phyloP scores from a whole-genome alignment of 1,140 invertebrate species.

The Diorhabda elongata region DNA sequence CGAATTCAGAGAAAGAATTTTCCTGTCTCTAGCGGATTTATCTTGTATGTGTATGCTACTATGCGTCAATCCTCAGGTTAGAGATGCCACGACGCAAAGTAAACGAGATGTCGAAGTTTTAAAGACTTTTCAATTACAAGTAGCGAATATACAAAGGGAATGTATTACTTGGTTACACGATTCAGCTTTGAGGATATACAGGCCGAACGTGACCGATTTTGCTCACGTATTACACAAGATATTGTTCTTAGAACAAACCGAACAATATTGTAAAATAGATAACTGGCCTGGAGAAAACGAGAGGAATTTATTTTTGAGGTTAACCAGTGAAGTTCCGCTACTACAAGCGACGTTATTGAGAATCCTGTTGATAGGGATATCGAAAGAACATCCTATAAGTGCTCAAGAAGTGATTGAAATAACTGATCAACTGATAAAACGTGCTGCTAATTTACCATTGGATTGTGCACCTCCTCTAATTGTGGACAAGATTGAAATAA shows the following conservation, averaged over 20 bases:
- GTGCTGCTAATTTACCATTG: constrained; percentile 72
- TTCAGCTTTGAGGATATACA: constrained; percentile 69
- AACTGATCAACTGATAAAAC: constrained; percentile 75
- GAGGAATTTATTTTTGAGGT: constrained; percentile 68
- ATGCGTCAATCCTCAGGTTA: constrained; percentile 69
- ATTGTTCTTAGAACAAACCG: constrained; percentile 77
- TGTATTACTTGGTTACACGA: constrained; percentile 82
- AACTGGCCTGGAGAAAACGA: constrained; percentile 92
- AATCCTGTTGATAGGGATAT: constrained; percentile 77
- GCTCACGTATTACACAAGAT: constrained; percentile 81
- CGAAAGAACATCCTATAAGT: constrained; percentile 78
- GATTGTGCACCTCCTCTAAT: constrained; percentile 63
- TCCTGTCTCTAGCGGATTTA: constrained; percentile 78
- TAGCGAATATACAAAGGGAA: constrained; percentile 76
- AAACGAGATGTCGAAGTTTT: constrained; percentile 53
- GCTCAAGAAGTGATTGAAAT: constrained; percentile 82
- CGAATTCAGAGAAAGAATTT: constrained; percentile 77
- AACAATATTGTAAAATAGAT: constrained; percentile 87
- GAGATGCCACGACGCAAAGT: constrained; percentile 60
- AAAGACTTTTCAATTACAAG: constrained; percentile 46
- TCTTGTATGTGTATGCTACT: constrained; percentile 82
- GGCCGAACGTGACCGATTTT: constrained; percentile 68
- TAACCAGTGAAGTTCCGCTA: constrained; percentile 84
- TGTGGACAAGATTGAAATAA: constrained; percentile 78
- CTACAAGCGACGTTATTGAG: constrained; percentile 77